Conservation (phyloP, 92 coral and sea anemone genomes). For the Montipora capitata region DNA sequence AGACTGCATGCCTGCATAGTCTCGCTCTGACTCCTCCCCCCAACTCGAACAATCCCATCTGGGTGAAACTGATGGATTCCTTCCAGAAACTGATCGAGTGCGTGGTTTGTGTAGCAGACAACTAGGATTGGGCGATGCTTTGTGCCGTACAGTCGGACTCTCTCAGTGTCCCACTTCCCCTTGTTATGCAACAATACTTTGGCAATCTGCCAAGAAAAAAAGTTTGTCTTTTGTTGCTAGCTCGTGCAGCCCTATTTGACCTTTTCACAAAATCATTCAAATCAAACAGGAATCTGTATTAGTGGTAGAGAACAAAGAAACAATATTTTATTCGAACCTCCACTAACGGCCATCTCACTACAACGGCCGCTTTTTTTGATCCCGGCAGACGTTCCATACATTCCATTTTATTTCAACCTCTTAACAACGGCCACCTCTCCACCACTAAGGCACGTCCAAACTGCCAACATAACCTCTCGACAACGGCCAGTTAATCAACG, state of each 20-base stretch:
- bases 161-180: slow-evolving; percentile 76
- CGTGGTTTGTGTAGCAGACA: slow-evolving; percentile 97
- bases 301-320: no score
- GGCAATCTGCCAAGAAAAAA: slow-evolving; percentile 68
- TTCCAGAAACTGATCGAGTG: slow-evolving; percentile 95
- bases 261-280: no score
- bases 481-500: background rate
- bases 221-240: no score
- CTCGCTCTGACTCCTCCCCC: slow-evolving; percentile 94
- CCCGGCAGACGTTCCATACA: no score
- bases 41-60: slow-evolving; percentile 87
- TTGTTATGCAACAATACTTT: slow-evolving; percentile 90
- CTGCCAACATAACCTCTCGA: background rate
- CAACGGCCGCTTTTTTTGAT: no score
- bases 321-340: background rate
- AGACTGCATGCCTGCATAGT: slow-evolving; percentile 75
- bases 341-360: background rate
- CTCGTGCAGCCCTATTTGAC: no score
- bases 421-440: no score
- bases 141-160: slow-evolving; percentile 9
- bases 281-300: no score
- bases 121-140: slow-evolving; percentile 82
- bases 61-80: slow-evolving; percentile 91
- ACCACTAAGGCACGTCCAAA: no score
- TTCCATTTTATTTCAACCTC: no score